phyloP scores from a whole-genome alignment of 1,140 invertebrate genomes.

The Drosophila miranda region DNA sequence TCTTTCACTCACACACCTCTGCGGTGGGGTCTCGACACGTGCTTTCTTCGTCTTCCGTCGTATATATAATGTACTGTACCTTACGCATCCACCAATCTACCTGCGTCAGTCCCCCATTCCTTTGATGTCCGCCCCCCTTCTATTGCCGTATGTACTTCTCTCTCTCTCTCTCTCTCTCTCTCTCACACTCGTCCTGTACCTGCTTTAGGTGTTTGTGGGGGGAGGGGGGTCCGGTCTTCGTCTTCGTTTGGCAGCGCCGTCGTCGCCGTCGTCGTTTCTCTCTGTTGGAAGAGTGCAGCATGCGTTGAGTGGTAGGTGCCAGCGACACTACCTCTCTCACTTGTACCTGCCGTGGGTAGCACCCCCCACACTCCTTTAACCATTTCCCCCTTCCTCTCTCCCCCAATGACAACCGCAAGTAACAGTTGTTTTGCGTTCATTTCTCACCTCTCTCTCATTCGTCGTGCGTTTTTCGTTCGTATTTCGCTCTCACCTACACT shows the following conservation, averaged over 20 bases:
- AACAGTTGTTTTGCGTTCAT: slow-evolving; percentile 67
- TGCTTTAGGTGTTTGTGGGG: slow-evolving; percentile 60
- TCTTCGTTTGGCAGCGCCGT: slow-evolving; percentile 48
- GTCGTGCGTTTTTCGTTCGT: slow-evolving; percentile 75
- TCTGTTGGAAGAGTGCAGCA: slow-evolving; percentile 43
- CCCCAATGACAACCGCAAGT: slow-evolving; percentile 58
- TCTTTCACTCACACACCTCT: slow-evolving; percentile 40
- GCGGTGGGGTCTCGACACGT: slow-evolving; percentile 42
- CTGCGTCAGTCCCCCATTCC: slow-evolving; percentile 66
- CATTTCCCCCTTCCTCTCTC: slow-evolving; percentile 20
- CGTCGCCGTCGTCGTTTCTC: slow-evolving; percentile 40
- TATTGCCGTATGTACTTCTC: slow-evolving; percentile 36
- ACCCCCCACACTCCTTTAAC: neutral
- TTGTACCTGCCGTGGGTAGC: slow-evolving; percentile 35
- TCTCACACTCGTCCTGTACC: slow-evolving; percentile 52
- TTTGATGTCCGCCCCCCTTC: neutral
- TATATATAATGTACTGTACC: slow-evolving; percentile 74
- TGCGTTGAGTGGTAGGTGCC: slow-evolving; percentile 54
- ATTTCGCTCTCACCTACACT: slow-evolving; percentile 59
- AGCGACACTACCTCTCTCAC: slow-evolving; percentile 36
- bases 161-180: slow-evolving; percentile 16
- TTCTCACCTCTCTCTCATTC: slow-evolving; percentile 62
- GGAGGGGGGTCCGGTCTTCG: slow-evolving; percentile 51
- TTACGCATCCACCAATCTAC: slow-evolving; percentile 82
- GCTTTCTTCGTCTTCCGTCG: slow-evolving; percentile 51